phyloP scores from a whole-genome alignment of 2,888 invertebrate species.

The Theodoxus fluviatilis region DNA sequence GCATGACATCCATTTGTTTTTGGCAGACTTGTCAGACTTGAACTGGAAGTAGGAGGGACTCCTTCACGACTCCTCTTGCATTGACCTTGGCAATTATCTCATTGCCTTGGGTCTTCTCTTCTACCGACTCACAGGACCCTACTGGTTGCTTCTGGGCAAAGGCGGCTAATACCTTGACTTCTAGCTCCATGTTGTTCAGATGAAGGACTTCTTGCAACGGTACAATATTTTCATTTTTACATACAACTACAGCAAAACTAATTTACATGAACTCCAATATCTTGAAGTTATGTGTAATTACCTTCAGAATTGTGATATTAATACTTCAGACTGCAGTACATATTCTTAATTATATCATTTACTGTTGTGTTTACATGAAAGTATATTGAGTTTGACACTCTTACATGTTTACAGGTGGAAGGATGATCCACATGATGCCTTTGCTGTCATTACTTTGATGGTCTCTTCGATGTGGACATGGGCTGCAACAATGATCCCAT shows the following conservation, averaged over 20 bases:
- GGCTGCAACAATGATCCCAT: not conserved
- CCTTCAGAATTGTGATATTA: too few species aligned
- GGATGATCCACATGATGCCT: conserved; percentile 6
- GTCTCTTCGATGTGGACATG: conserved; percentile 9
- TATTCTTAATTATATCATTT: too few species aligned
- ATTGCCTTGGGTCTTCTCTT: conserved; percentile 1
- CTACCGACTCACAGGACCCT: conserved; percentile 11
- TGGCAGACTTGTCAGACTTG: not conserved
- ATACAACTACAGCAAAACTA: too few species aligned
- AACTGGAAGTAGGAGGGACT: not conserved
- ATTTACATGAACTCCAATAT: too few species aligned
- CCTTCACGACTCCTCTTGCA: not conserved
- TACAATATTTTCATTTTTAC: too few species aligned
- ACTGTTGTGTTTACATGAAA: too few species aligned
- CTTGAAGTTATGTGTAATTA: too few species aligned
- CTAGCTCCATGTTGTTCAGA: not conserved
- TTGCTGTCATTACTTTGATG: not conserved
- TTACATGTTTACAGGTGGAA: conserved; percentile 1
- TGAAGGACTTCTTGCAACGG: conserved; percentile 8
- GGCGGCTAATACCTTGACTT: not conserved
- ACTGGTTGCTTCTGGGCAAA: conserved; percentile 1
- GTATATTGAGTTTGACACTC: too few species aligned
- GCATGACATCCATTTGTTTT: not conserved
- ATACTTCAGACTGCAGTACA: too few species aligned
- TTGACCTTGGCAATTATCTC: not conserved